Evolutionary conservation across 2,888 invertebrate species (phyloP), one percentile per base, ranked within the genome.

Genomic region (Margaritifera margaritifera): DNA sequence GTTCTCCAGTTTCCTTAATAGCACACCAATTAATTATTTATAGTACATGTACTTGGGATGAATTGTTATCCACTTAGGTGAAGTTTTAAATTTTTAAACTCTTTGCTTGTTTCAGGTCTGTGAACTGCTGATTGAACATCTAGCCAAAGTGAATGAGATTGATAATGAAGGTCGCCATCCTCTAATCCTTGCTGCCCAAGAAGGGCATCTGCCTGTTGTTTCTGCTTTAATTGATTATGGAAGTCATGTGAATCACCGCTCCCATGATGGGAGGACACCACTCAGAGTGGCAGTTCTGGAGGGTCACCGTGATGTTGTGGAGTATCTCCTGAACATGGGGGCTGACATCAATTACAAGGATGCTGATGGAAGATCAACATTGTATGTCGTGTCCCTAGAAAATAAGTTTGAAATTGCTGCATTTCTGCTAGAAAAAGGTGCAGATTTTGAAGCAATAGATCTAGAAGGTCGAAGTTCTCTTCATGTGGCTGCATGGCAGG

Each of bases 331-430:
- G 27, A 66, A 75, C 31, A 70, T 75, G 24, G 85, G 84, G 64
- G 95, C 96, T 8, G 96, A 96, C 90, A 93, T 94, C 2, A 95
- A 97, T 90, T 94, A 95, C 56, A 93, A 94, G 86, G 98, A 98
- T 90, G 96, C 97, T 0, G 98, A 98, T 90, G 94, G 96, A 0
- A 92, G 98, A 61, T 96, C 96, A 84, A 96, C 97, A 0, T 92
- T 98, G 42, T 98, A 98, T 89, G 95, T 97, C 66, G 91, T 98
- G 65, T 96, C 97, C 5, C 82, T 90, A 52, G 90, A 90, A 76
- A 88, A 87, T 65, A 86, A 86, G 52, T 72, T 78, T 18, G 83
- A 84, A 50, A 84, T 89, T 78, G 86, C 86, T 15, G 71, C 75
- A 59, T 79, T 84, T 62, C 91, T 97, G 75, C 90, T 97, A 68